Base-by-base conservation (phyloP, 2,797 vertebrate genomes). In the Sebastes vulpes region DNA sequence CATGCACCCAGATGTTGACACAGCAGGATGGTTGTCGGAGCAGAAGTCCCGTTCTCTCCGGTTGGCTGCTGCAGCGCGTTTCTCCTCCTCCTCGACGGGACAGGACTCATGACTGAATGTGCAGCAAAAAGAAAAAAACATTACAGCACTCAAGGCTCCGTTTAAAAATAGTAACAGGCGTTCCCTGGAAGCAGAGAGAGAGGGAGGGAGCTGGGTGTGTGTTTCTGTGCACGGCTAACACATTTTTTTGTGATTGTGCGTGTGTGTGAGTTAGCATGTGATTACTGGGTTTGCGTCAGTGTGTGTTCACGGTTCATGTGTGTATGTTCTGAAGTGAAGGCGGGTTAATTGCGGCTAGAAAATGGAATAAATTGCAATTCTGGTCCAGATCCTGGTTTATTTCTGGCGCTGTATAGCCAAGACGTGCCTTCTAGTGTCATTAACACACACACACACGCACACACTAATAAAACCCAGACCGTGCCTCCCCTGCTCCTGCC, bases 401-500 rank as follows among this genome's bases (percentile, higher is more conserved):
- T 93, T 91, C 42, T 89, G 90, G 86, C 32, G 14, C 61, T 64
- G 66, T 25, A 60, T 6, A 56, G 57, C 69, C 71, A 53, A 81
- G 74, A 86, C 72, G 23, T 84, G 78, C 65, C 75, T 65, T 75
- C 35, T 35, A 63, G 61, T 65, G 73, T 83, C 84, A 89, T 82
- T 78, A 65, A 79, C 16, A 69, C 67, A 65, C 60, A 46, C 21
- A 38, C n/a, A 16, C 66, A 50, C 46, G 10, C 32, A 28, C 26
- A 9, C 31, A 23, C 74, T 91, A 90, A 94, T 92, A 85, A 86
- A 89, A 83, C 79, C 89, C 88, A 92, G 89, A 72, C 83, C 72
- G 4, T 42, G 58, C 84, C 77, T 79, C 64, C 60, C 46, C 60
- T 65, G 28, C 59, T 77, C 67, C 63, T 83, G 29, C 20, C 10